Conservation (phyloP, 1,140 invertebrate genomes). For the Aphelinus certus region DNA sequence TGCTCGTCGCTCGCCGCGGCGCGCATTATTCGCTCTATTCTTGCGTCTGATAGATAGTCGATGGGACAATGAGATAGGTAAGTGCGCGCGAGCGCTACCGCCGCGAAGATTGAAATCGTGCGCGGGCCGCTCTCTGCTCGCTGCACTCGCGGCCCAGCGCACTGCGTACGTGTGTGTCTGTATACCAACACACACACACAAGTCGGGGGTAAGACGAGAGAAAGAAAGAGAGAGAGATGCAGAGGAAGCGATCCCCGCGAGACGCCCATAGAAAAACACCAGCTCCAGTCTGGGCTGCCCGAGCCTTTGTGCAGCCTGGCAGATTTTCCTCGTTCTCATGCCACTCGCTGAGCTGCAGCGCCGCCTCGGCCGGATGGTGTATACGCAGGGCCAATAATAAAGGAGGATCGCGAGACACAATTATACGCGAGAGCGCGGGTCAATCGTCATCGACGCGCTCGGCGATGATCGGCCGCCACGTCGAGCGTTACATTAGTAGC, state of each 20-base stretch:
- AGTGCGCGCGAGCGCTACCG: constrained; percentile 31
- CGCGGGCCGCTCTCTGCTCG: background rate
- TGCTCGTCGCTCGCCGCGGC: background rate
- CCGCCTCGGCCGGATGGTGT: too few species aligned
- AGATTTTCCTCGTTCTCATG: constrained; percentile 19
- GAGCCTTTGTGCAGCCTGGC: background rate
- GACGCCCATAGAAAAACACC: constrained; percentile 7
- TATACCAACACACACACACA: too few species aligned
- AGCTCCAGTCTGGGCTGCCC: constrained; percentile 2
- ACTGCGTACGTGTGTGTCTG: too few species aligned
- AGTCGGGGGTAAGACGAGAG: background rate
- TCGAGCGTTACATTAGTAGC: too few species aligned
- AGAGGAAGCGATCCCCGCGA: background rate
- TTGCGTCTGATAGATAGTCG: constrained; percentile 37
- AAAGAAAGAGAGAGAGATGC: background rate
- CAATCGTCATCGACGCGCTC: too few species aligned
- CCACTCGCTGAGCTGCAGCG: too few species aligned
- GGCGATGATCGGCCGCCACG: too few species aligned
- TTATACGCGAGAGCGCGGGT: too few species aligned
- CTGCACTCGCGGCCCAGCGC: too few species aligned
- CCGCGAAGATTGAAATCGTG: constrained; percentile 32
- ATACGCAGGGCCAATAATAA: too few species aligned
- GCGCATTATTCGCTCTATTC: constrained; percentile 28
- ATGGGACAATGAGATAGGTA: constrained; percentile 40
- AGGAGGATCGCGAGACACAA: too few species aligned